Base-by-base conservation (phyloP, 2,888 invertebrate genomes). In the Drosophila limbata region DNA sequence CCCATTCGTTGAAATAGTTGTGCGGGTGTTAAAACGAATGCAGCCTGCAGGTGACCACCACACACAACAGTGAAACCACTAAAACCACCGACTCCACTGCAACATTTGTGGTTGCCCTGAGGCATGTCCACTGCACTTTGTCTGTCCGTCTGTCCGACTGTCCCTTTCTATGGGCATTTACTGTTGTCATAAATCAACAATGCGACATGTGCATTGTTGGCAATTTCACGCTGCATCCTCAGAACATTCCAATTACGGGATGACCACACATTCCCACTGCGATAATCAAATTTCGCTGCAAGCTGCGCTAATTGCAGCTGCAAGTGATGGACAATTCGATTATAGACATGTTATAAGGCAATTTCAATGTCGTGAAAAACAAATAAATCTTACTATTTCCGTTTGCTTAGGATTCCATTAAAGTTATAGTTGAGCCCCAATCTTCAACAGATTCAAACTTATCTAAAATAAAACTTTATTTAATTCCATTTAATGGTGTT, bases 201-300 rank as follows among this genome's bases (percentile, higher is more conserved):
- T 71, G 72, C 88, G 72, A 81, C 79, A 87, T 74, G 69, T 65
- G 71, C 63, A 66, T 53, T 65, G 69, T 66, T 62, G 57, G 50
- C 47, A 70, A 66, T 67, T 81, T 53, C 53, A 63, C 52, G 65
- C 37, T 66, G 70, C 57, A 50, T 57, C 81, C 87, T 19, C 75
- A 73, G 73, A 78, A 59, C 78, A 84, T 67, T 81, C 68, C 84
- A 84, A 87, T 84, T 81, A 81, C 35, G 15, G 37, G 45, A 6
- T 47, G 19, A 15, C 13, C 53, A 39, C 39, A 47, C 42, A 31
- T 44, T 25, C 5, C 25, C 25, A 47, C 55, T 66, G 73, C 55
- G 55, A 76, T 67, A 75, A 67, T 68, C 78, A 45, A 64, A 76
- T 68, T 55, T 21, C 62, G 55, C 44, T 40, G 65, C 63, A 61